Conservation (phyloP, 1,140 invertebrate genomes). For the Trichomalopsis sarcophagae region DNA sequence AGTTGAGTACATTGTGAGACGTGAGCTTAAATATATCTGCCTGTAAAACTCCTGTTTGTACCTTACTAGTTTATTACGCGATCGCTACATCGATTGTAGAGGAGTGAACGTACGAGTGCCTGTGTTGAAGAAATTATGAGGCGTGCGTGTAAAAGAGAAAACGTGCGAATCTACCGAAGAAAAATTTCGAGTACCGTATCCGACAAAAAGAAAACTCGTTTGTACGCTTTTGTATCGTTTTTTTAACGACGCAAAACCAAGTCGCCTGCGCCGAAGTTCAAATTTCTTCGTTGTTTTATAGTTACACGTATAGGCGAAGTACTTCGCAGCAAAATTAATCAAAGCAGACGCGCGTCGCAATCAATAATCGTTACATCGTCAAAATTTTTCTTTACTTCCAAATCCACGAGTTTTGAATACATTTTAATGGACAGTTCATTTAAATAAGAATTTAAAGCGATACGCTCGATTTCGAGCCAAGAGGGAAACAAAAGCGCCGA, state of each 20-base stretch:
- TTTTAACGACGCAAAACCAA: constrained; percentile 54
- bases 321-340: background rate
- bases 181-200: constrained; percentile 34
- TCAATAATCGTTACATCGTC: background rate
- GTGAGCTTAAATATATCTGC: constrained; percentile 65
- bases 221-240: constrained; percentile 44
- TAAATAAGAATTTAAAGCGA: background rate
- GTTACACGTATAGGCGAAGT: too few relatives aligned
- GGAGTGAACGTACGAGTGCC: constrained; percentile 36
- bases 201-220: constrained; percentile 24
- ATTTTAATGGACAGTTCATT: background rate
- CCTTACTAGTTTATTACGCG: constrained; percentile 63
- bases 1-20: constrained; percentile 46
- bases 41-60: constrained; percentile 67
- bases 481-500: background rate
- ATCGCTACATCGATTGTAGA: constrained; percentile 58
- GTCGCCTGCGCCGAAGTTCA: constrained; percentile 52
- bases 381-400: background rate
- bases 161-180: constrained; percentile 15
- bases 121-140: constrained; percentile 20
- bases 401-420: background rate
- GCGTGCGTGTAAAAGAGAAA: background rate
- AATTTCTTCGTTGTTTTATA: constrained; percentile 1
- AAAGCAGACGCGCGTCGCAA: background rate
- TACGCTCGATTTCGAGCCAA: background rate